Evolutionary conservation across 2,888 invertebrate genomes (phyloP), one percentile per base, ranked within the genome.

Genomic region (Diarsia dahlii): DNA sequence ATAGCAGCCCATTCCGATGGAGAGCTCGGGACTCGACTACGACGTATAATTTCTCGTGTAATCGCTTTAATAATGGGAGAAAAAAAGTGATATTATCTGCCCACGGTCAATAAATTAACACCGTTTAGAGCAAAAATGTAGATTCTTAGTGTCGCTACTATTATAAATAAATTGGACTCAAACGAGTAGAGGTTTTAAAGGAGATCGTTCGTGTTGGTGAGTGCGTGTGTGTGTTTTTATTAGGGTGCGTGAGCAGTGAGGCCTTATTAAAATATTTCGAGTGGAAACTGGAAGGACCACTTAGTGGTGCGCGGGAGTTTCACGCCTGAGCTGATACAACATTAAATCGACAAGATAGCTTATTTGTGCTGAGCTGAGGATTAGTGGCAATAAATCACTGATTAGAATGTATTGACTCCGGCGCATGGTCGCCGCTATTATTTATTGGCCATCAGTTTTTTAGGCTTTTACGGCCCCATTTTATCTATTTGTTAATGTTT

Each of bases 201-300:
- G 93, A 91, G 92, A 90, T 87, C 89, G 91, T 93, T 92, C 93
- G 92, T 92, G 92, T 91, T 87, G 85, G 89, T 90, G 89, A 88
- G 93, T 94, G 92, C 91, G 93, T 94, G 92, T 95, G 92, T 94
- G 93, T 94, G 94, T 95, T 95, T 95, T 95, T 96, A 95, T 96
- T 96, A 95, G 95, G 95, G 94, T 95, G 96, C 96, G 96, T 96
- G 96, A 94, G 95, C 95, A 94, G 95, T 93, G 95, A 94, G 94
- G 95, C 94, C 96, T 96, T 96, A 96, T 96, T 96, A 96, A 96
- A 96, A 96, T 96, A 96, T 96, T 96, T 96, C 95, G 96, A 96
- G 94, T 96, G 95, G 96, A 96, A 96, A 96, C 96, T 96, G 96
- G 96, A 95, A 96, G 96, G 96, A 95, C 96, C 96, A 96, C 96